These are phyloP conservation scores for Agriopis marginaria DNA, from an alignment of 2,888 invertebrate species.

Conservation along the genomic window DNA sequence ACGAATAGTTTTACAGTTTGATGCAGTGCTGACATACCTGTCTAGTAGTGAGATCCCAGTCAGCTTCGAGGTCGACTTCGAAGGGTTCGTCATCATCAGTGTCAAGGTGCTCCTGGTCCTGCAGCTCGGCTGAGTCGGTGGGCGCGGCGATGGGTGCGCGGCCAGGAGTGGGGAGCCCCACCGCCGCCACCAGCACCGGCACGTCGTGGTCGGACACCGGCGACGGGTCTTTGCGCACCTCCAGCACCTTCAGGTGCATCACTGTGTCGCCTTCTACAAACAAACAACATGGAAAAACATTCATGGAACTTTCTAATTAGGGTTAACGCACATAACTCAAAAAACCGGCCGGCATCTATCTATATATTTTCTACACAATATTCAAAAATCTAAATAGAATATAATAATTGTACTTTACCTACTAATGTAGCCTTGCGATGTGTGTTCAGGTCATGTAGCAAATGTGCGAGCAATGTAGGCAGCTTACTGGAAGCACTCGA, in stretches of 20 bases:
- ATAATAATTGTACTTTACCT: conserved; percentile 75
- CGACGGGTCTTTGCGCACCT: conserved; percentile 92
- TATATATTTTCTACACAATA: background rate
- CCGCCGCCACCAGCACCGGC: conserved; percentile 90
- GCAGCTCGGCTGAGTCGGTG: conserved; percentile 57
- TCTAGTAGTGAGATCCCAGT: conserved; percentile 98
- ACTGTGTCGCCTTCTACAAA: conserved; percentile 92
- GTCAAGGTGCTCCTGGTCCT: conserved; percentile 76
- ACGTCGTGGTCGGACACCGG: conserved; percentile 96
- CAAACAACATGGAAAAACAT: no score
- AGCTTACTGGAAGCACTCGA: conserved; percentile 91
- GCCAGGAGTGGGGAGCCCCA: conserved; percentile 76
- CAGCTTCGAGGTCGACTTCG: conserved; percentile 82
- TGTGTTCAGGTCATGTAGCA: conserved; percentile 93
- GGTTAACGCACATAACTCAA: no score
- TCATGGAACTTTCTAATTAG: no score
- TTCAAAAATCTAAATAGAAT: background rate
- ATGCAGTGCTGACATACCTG: conserved; percentile 86
- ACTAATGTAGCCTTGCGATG: conserved; percentile 92
- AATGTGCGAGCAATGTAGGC: conserved; percentile 91
- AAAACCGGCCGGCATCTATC: no score
- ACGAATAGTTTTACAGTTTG: background rate
- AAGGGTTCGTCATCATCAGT: conserved; percentile 87
- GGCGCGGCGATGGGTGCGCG: conserved; percentile 59
- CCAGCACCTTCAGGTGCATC: conserved; percentile 95